These are phyloP conservation scores for Brachypterus glaber DNA, from an alignment of 2,888 invertebrate genomes.

Conservation along the genomic window DNA sequence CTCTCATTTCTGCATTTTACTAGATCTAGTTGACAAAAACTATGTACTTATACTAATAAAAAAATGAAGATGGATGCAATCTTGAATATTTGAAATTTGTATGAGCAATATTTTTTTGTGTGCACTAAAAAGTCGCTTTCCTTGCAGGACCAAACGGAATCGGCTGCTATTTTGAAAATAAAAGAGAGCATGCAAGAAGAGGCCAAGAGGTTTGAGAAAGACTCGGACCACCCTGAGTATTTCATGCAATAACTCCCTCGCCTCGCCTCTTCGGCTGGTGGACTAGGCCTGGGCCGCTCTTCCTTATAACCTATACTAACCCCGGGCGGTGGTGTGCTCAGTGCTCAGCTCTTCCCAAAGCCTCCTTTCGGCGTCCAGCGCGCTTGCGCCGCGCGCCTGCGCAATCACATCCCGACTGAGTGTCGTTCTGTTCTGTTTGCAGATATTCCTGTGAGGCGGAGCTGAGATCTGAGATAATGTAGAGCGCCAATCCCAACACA, in stretches of 20 bases:
- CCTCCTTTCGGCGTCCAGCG: conserved; percentile 4
- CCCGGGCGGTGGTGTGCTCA: conserved; percentile 42
- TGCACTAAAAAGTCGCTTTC: conserved; percentile 45
- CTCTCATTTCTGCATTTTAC: too few species aligned
- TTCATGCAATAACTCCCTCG: conserved; percentile 79
- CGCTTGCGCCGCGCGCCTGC: conserved; percentile 24
- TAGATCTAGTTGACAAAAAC: too few species aligned
- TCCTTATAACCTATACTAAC: conserved; percentile 40
- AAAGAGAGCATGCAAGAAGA: conserved; percentile 99
- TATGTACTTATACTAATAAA: too few species aligned
- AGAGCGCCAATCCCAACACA: conserved; percentile 24
- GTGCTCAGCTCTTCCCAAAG: conserved; percentile 37
- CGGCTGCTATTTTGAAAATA: conserved; percentile 99
- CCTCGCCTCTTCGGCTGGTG: conserved; percentile 42
- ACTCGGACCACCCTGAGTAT: conserved; percentile 93
- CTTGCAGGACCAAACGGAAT: conserved; percentile 83
- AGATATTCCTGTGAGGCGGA: conserved; percentile 42
- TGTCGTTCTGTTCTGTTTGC: conserved; percentile 42
- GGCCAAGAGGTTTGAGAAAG: conserved; percentile 97
- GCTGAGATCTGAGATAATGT: conserved; percentile 31
- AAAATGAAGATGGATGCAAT: too few species aligned
- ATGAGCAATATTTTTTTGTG: too few species aligned
- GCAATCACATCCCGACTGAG: conserved; percentile 37
- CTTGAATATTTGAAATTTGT: too few species aligned
- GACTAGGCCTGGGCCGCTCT: conserved; percentile 34